Percentiles rank a stretch among this genome's conserved stretches.
Conservation (phyloP, 2,797 vertebrate genomes). For the Rousettus madagascariensis region DNA sequence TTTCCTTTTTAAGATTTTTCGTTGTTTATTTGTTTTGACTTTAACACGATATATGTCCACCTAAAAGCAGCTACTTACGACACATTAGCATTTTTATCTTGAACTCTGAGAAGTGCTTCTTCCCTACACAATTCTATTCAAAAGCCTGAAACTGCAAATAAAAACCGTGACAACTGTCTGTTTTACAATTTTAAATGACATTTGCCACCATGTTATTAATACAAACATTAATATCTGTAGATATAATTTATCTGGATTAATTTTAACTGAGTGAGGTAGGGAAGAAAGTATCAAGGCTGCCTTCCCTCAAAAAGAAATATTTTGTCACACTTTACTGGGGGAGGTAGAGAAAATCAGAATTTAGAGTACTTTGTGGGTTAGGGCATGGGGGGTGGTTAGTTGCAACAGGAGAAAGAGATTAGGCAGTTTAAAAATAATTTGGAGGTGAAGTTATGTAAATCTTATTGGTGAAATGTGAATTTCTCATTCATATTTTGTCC, state of each 20-base stretch:
- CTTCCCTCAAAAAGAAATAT: not conserved
- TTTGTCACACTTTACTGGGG: not conserved
- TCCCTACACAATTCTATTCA: not conserved
- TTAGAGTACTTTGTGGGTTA: not conserved
- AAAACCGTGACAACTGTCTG: not conserved
- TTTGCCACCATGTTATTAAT: conserved; percentile 11
- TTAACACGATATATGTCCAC: not conserved
- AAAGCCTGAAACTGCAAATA: conserved; percentile 11
- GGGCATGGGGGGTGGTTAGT: not conserved
- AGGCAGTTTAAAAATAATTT: not conserved
- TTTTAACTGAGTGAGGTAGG: not conserved
- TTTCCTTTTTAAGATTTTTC: not conserved
- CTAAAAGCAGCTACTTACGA: not conserved
- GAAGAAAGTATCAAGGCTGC: conserved; percentile 17
- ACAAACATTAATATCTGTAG: not conserved
- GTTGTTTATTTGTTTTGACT: not conserved
- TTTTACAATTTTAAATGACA: conserved; percentile 37
- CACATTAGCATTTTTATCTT: not conserved
- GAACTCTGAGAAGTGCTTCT: not conserved
- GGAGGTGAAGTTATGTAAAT: not conserved
- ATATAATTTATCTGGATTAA: not conserved
- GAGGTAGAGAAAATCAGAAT: not conserved
- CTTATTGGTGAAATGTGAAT: not conserved
- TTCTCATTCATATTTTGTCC: not conserved
- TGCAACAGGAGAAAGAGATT: not conserved